Evolutionary conservation across 2,113 vertebrate genomes (phyloP).

Genomic region (Prinia subflava): DNA sequence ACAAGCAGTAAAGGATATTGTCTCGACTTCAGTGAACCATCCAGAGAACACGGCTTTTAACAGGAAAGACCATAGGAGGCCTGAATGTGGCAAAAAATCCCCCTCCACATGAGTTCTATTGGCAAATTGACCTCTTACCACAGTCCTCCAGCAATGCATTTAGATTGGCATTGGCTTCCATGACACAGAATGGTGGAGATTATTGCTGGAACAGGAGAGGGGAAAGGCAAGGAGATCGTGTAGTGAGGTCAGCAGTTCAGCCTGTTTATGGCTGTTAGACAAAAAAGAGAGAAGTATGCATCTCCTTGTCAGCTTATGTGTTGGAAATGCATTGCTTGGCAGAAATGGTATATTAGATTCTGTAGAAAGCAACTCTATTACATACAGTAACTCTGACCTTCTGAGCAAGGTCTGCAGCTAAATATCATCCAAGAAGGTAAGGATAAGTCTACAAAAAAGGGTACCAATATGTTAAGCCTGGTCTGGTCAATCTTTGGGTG

Average conservation of each 20-base stretch:
- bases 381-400: neutral
- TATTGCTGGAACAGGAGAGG: neutral
- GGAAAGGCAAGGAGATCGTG: neutral
- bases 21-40: neutral
- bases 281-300: neutral
- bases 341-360: neutral
- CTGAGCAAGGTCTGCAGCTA: neutral
- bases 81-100: neutral
- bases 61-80: neutral
- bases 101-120: rapidly evolving
- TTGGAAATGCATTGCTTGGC: neutral
- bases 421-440: neutral
- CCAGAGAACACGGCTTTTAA: neutral
- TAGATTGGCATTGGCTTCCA: neutral
- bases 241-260: neutral
- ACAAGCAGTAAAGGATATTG: neutral
- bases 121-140: neutral
- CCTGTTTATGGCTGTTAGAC: neutral
- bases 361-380: neutral
- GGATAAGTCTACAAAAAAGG: neutral
- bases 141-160: neutral
- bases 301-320: neutral
- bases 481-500: neutral
- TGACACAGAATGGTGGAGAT: neutral
- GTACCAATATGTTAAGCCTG: neutral